phyloP scores from a whole-genome alignment of 2,797 vertebrate species.

The Protosalanx chinensis region DNA sequence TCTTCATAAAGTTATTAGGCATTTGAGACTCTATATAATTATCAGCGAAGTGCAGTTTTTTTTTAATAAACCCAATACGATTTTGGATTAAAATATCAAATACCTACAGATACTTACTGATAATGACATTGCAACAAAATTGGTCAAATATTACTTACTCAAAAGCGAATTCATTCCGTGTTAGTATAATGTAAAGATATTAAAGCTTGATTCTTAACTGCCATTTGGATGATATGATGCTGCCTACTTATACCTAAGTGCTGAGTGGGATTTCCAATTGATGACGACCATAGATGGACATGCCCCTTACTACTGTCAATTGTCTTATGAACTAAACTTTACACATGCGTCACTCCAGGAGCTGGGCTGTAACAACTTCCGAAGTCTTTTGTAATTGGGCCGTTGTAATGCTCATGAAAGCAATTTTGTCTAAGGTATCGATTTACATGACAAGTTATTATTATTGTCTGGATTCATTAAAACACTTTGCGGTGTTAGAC shows the following conservation, averaged over 20 bases:
- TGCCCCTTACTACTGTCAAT: background rate
- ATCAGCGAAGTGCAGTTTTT: too few relatives aligned
- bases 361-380: background rate
- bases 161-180: conserved; percentile 42
- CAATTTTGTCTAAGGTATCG: too few relatives aligned
- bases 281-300: background rate
- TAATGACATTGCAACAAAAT: background rate
- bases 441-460: too few relatives aligned
- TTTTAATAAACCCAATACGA: too few relatives aligned
- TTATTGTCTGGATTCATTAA: too few relatives aligned
- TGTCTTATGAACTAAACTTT: background rate
- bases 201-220: conserved; percentile 11
- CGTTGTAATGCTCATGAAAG: too few relatives aligned
- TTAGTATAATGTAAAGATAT: conserved; percentile 26
- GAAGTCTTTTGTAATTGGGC: background rate
- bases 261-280: conserved; percentile 37
- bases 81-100: background rate
- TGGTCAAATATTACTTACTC: conserved; percentile 27
- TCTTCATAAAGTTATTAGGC: too few relatives aligned
- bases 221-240: conserved; percentile 38
- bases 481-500: too few relatives aligned
- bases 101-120: background rate
- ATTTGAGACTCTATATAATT: too few relatives aligned
- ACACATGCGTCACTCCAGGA: background rate
- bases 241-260: conserved; percentile 42